These are phyloP conservation scores for Elephas maximus DNA, from an alignment of 2,113 vertebrate genomes.

Conservation along the genomic window DNA sequence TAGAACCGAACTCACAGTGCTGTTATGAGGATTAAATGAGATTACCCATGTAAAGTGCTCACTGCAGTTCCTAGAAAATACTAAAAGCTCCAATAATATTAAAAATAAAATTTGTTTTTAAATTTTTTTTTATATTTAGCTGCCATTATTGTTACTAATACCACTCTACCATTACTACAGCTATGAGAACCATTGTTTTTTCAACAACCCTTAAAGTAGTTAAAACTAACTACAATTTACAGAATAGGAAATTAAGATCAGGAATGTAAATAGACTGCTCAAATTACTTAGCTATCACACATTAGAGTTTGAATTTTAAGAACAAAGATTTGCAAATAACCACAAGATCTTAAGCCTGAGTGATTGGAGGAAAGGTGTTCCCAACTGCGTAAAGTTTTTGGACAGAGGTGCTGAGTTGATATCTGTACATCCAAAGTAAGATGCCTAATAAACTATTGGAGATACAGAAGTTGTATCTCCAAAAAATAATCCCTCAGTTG, in stretches of 20 bases:
- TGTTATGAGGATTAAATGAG: background rate
- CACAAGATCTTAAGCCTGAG: background rate
- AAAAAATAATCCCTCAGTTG: background rate
- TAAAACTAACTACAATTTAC: slow-evolving; percentile 11
- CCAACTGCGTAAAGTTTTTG: background rate
- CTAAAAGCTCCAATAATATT: background rate
- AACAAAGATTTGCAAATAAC: background rate
- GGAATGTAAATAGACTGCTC: slow-evolving; percentile 12
- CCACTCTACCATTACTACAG: background rate
- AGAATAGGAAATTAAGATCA: slow-evolving; percentile 33
- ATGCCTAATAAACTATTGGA: background rate
- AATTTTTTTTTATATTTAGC: background rate
- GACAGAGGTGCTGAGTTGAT: background rate
- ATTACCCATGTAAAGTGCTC: background rate
- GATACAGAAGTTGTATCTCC: background rate
- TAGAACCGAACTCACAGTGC: background rate
- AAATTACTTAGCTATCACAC: background rate
- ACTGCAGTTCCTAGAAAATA: slow-evolving; percentile 13
- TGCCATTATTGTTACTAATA: background rate
- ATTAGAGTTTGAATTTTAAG: background rate
- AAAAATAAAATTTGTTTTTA: no score
- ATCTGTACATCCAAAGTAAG: background rate
- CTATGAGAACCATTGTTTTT: background rate
- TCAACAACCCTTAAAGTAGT: background rate
- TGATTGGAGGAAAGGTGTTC: background rate